Conservation (phyloP, 2,113 vertebrate species). For the Corythaixoides concolor region DNA sequence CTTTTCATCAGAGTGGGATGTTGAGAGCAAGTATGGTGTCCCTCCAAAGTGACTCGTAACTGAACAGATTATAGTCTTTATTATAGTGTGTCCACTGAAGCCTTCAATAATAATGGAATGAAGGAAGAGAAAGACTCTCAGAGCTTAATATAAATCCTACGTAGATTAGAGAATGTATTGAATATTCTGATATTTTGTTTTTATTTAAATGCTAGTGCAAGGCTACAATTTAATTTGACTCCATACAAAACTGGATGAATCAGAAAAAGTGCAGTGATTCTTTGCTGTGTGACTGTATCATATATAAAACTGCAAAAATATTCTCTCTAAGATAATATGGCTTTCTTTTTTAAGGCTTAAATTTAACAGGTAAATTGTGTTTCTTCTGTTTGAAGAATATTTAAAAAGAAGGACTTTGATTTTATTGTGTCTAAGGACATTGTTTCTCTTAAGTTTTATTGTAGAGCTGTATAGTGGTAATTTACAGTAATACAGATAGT, state of each 20-base stretch:
- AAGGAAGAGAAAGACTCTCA: not conserved
- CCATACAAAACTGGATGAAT: not conserved
- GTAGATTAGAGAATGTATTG: not conserved
- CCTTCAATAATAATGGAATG: not conserved
- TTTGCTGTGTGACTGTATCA: not conserved
- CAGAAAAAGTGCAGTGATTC: not conserved
- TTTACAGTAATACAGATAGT: not conserved
- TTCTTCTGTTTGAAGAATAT: not conserved
- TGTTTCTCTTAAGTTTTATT: not conserved
- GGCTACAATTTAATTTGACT: not conserved
- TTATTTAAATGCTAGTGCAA: not conserved
- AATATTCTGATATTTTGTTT: not conserved
- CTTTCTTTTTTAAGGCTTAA: not conserved
- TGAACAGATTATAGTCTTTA: not conserved
- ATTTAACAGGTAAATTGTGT: not conserved
- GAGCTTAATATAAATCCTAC: not conserved
- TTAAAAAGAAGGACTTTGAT: not conserved
- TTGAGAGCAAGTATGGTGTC: not conserved
- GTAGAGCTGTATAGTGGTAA: not conserved
- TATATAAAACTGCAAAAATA: not conserved
- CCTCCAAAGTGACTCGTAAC: not conserved
- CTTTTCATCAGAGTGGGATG: not conserved
- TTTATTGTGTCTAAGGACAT: not conserved
- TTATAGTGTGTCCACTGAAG: not conserved
- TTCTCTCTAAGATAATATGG: not conserved